Evolutionary conservation across 2,113 vertebrate species (phyloP).

Genomic region (Chaetorhynchus papuensis): DNA sequence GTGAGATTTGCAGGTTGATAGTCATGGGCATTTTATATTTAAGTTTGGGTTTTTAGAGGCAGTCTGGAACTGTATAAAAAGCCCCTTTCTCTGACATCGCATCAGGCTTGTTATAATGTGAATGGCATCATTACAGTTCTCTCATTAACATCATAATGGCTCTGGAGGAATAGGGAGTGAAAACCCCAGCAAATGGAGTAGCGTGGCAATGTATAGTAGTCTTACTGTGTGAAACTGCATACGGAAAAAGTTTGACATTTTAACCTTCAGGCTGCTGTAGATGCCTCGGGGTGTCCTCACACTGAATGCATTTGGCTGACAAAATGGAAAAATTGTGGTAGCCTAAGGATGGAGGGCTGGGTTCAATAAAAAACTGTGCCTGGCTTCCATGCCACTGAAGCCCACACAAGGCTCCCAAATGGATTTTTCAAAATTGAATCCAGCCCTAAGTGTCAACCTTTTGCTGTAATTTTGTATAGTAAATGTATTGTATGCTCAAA

Average conservation of each 20-base stretch:
- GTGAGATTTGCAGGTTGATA: neutral
- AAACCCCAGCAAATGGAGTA: conserved; percentile 49
- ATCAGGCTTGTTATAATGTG: conserved; percentile 56
- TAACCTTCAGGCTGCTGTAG: conserved; percentile 47
- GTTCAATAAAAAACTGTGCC: conserved; percentile 30
- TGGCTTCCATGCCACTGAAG: conserved; percentile 36
- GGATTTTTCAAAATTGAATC: conserved; percentile 42
- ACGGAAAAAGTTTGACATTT: conserved; percentile 35
- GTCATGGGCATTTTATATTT: conserved; percentile 35
- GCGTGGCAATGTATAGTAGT: conserved; percentile 12
- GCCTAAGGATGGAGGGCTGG: conserved; percentile 41
- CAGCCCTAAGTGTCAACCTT: conserved; percentile 12
- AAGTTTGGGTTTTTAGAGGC: conserved; percentile 47
- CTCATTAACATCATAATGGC: conserved; percentile 67
- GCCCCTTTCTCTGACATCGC: conserved; percentile 50
- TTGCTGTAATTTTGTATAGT: conserved; percentile 19
- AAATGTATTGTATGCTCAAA: neutral
- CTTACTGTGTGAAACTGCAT: neutral
- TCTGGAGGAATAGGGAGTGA: conserved; percentile 42
- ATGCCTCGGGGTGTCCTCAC: conserved; percentile 33
- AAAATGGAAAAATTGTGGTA: conserved; percentile 36
- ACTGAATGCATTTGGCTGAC: conserved; percentile 11
- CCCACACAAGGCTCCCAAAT: conserved; percentile 39
- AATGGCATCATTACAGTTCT: conserved; percentile 66
- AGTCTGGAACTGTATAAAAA: conserved; percentile 55